These are phyloP conservation scores for Furnarius figulus DNA, from an alignment of 2,113 vertebrate genomes.

Conservation along the genomic window DNA sequence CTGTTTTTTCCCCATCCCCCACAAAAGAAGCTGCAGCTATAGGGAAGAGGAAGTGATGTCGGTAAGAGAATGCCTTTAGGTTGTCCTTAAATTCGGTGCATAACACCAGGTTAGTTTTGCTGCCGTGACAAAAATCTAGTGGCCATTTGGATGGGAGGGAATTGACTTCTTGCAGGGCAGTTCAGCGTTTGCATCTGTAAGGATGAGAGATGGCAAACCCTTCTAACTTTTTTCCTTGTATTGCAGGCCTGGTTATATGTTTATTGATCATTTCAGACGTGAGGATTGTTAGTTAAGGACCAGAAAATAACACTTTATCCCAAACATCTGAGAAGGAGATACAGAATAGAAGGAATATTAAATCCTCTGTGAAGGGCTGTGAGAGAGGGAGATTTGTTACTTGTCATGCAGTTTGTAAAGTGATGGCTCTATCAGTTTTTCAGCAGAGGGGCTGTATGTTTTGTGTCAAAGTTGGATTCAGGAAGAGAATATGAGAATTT, in stretches of 20 bases:
- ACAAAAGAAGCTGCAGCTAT: neutral
- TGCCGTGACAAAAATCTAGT: neutral
- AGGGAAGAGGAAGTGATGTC: slow-evolving; percentile 17
- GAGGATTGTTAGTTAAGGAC: neutral
- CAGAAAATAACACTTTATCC: neutral
- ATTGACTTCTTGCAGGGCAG: neutral
- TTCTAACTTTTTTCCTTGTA: neutral
- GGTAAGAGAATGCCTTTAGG: neutral
- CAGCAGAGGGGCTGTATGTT: neutral
- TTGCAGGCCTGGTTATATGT: neutral
- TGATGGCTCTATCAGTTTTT: neutral
- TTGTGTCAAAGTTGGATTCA: neutral
- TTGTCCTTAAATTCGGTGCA: neutral
- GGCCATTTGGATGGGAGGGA: neutral
- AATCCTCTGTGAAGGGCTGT: neutral
- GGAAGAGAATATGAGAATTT: neutral
- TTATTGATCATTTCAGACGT: neutral
- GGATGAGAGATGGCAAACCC: neutral
- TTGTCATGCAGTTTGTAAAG: neutral
- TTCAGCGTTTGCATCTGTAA: neutral
- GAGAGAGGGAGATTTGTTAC: neutral
- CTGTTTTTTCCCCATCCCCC: neutral
- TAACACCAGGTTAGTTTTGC: neutral
- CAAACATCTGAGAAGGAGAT: neutral
- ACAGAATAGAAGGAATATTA: neutral